Evolutionary conservation across 1,140 invertebrate species (phyloP), one percentile per base, ranked within the genome.

Genomic region (Lineus longissimus): DNA sequence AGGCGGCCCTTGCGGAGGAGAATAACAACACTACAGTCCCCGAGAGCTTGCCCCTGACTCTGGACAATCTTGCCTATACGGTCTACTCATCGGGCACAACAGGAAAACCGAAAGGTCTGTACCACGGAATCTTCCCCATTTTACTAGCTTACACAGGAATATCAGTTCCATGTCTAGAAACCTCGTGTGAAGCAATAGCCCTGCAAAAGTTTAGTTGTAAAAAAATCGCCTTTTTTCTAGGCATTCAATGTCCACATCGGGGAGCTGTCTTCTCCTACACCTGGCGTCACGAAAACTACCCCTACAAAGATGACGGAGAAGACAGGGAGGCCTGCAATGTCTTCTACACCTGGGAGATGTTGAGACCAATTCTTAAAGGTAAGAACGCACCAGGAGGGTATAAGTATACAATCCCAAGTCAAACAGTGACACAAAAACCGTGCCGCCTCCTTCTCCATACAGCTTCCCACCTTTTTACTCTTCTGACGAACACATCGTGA

Each of bases 91-190:
- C 84, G 13, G 84, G 85, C 1, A 86, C 85, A 7, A 86, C 85
- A n/a, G 85, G 85, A 25, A 83, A 82, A 71, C 85, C 85, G 15
- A 86, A 86, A 79, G 85, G 78, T 80, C n/a, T n/a, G n/a, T n/a
- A n/a, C n/a, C n/a, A n/a, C n/a, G n/a, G 63, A 54, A 40, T 62
- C 7, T 1, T 17, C 17, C 25, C 2, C 15, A 22, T 25, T 59
- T 27, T 55, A 23, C n/a, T 40, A 45, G 51, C n/a, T 56, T 25
- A 22, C 36, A 17, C 23, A 17, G 57, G 23, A 55, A 55, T 17
- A 55, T 1, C 4, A 17, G 17, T 22, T 23, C 22, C 17, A 19
- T 55, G 1, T 23, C 22, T 55, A 19, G 29, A 23, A 29, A 4
- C 4, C 29, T 1, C n/a, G 40, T 43, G 40, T 13, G 11, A n/a